Evolutionary conservation across 2,797 vertebrate genomes (phyloP), one percentile per base, ranked within the genome.

Genomic region (Gymnoscopelus microlampas): DNA sequence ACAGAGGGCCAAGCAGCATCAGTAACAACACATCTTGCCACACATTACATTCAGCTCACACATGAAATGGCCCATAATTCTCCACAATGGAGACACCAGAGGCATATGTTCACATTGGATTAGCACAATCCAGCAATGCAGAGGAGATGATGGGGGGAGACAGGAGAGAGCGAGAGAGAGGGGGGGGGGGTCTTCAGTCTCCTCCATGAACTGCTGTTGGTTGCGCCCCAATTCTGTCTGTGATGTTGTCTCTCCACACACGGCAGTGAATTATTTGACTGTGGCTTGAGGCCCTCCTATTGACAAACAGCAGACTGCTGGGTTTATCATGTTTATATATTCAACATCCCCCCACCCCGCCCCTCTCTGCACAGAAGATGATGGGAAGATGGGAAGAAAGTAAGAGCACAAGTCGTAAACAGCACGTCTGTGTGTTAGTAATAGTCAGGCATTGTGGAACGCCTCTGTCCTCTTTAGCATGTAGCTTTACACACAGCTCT

Each of bases 151-250:
- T 53, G 32, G 61, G 48, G 59, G 48, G 48, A 12, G 57, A 8
- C 14, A 58, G 32, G 23, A 53, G 63, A 13, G 65, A 44, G 10
- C 29, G 19, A 12, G 56, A 15, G 44, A 54, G 49, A 47, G 32
- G 66, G 13, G 26, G 24, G 60, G 57, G 35, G n/a, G 35, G 58
- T 61, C 68, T 49, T 50, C 10, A n/a, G 65, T 13, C 44, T 71
- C 60, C 26, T 69, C 64, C 73, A 63, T 66, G 70, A 81, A 62
- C 65, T 67, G 65, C 69, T 58, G 29, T 51, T 56, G 65, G 39
- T 69, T 51, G 66, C 49, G 82, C 64, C 90, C 88, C 81, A 88
- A 76, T 84, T 91, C 82, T 86, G 85, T 91, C 85, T 74, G 70
- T 77, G 15, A 55, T 44, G 23, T 24, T 14, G 15, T 80, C 82